A percentile compares a stretch with the other conserved stretches of the same genome.
These are phyloP conservation scores for Heliconius himera DNA, from an alignment of 1,140 invertebrate genomes.

Conservation along the genomic window DNA sequence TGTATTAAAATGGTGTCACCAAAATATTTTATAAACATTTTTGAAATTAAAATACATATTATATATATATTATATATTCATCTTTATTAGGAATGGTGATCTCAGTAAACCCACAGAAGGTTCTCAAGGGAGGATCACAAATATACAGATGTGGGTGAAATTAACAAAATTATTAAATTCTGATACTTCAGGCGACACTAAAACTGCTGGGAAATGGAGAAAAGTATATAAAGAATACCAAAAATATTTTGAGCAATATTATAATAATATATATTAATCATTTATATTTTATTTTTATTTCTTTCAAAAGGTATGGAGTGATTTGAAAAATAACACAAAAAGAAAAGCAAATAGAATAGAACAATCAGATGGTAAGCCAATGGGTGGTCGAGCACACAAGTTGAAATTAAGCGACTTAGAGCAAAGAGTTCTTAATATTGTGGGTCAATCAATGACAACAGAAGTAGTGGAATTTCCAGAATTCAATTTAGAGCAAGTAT, in stretches of 20 bases:
- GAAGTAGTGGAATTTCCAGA: constrained; percentile 20
- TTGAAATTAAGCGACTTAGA: constrained; percentile 21
- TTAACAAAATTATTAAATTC: constrained; percentile 20
- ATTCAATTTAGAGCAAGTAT: constrained; percentile 15
- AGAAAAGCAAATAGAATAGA: constrained; percentile 26
- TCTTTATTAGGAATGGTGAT: constrained; percentile 22
- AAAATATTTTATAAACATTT: neutral
- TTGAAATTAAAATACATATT: neutral
- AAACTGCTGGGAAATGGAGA: constrained; percentile 25
- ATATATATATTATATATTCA: neutral
- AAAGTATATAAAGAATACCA: constrained; percentile 11
- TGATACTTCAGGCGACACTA: constrained; percentile 25
- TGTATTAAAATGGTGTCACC: neutral
- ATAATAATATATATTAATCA: neutral
- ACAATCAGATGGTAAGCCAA: constrained; percentile 2
- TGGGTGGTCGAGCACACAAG: constrained; percentile 18
- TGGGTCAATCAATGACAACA: constrained; percentile 26
- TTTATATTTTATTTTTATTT: neutral
- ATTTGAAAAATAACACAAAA: constrained; percentile 37
- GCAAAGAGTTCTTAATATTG: constrained; percentile 20
- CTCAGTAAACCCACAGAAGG: constrained; percentile 25
- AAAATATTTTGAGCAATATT: neutral
- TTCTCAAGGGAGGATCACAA: constrained; percentile 7
- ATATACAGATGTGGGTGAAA: constrained; percentile 21
- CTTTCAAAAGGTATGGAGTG: constrained; percentile 32